phyloP scores from a whole-genome alignment of 64 coral and sea anemone species.

The Catalaphyllia jardinei region DNA sequence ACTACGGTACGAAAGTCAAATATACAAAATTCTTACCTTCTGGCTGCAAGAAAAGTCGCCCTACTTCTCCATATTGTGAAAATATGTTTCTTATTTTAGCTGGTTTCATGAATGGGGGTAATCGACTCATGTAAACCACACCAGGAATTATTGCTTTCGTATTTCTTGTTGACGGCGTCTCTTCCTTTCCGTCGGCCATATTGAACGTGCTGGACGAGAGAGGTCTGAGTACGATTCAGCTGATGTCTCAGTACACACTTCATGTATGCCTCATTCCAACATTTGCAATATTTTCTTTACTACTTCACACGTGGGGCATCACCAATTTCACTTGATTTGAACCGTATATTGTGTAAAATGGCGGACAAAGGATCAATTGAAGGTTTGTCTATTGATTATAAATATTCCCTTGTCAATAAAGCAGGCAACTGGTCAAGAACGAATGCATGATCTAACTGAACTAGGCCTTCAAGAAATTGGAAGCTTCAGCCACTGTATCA shows the following conservation, averaged over 20 bases:
- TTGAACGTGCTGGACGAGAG: slow-evolving; percentile 37
- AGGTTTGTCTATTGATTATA: not conserved
- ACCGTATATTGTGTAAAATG: not conserved
- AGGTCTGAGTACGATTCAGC: slow-evolving; percentile 35
- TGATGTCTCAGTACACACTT: not conserved
- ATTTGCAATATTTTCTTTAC: not conserved
- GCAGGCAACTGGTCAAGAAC: not conserved
- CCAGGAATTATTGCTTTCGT: slow-evolving; percentile 52
- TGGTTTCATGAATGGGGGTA: slow-evolving; percentile 98
- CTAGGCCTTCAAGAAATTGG: no score
- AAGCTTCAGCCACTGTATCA: no score
- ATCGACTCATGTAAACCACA: slow-evolving; percentile 92
- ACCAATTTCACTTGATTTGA: not conserved
- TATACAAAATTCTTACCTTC: slow-evolving; percentile 73
- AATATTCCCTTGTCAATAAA: not conserved
- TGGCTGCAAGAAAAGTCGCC: slow-evolving; percentile 95
- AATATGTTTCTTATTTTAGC: slow-evolving; percentile 96
- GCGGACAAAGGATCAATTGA: slow-evolving; percentile 37
- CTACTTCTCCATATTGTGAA: slow-evolving; percentile 91
- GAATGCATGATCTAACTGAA: no score
- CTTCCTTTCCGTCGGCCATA: slow-evolving; percentile 58
- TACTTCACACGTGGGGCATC: not conserved
- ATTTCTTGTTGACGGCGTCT: not conserved
- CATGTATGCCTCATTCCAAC: not conserved
- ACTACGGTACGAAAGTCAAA: not conserved